A percentile compares a stretch with the other conserved stretches of the same genome.
Evolutionary conservation across 2,113 vertebrate species (phyloP).

Genomic region (Bufo bufo): DNA sequence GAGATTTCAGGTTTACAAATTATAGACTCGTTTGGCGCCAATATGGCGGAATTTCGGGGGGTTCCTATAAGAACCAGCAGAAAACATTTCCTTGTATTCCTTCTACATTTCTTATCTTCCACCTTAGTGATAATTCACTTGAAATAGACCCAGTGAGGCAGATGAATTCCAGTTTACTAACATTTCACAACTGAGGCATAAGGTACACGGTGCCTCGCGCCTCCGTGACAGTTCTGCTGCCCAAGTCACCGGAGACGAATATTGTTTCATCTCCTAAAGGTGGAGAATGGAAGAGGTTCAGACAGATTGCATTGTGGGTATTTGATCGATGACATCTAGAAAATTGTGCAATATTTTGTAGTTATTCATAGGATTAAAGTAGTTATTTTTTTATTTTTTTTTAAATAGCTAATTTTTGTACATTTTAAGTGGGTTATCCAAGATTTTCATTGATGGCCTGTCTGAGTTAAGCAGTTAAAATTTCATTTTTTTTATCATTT

Average conservation of each 20-base stretch:
- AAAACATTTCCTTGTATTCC: background rate
- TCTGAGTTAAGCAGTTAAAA: too few relatives aligned
- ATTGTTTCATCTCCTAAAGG: background rate
- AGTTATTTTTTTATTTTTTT: too few relatives aligned
- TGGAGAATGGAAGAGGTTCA: too few relatives aligned
- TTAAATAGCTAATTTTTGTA: too few relatives aligned
- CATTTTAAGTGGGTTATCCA: too few relatives aligned
- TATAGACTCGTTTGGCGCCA: slow-evolving; percentile 58
- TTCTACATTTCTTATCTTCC: background rate
- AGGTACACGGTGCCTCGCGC: background rate
- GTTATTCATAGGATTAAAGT: background rate
- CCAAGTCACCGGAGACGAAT: background rate
- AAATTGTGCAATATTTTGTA: background rate
- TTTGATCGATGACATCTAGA: background rate
- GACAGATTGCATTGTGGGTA: background rate
- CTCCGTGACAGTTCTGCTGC: background rate
- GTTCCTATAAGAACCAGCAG: slow-evolving; percentile 27
- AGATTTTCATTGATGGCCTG: too few relatives aligned
- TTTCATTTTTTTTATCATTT: too few relatives aligned
- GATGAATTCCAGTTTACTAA: background rate
- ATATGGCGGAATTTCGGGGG: background rate
- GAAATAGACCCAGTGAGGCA: background rate
- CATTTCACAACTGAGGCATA: background rate
- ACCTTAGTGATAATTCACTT: background rate
- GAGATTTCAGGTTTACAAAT: slow-evolving; percentile 62